Conservation (phyloP, 2,888 invertebrate genomes). For the Adela reaumurella region DNA sequence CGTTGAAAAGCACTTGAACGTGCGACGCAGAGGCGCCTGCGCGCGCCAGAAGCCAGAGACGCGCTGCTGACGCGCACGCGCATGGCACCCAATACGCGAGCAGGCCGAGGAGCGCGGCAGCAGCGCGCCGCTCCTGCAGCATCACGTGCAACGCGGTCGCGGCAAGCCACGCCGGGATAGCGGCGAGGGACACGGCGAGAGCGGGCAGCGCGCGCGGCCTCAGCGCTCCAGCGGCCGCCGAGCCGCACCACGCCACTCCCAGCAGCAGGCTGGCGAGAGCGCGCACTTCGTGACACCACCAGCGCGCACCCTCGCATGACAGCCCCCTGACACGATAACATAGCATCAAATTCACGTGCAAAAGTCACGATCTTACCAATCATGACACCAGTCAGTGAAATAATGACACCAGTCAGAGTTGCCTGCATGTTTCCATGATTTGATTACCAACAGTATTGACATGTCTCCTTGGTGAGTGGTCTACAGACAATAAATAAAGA, state of each 20-base stretch:
- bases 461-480: too few relatives aligned
- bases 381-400: neutral
- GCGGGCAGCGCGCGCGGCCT: conserved; percentile 26
- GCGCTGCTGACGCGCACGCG: conserved; percentile 26
- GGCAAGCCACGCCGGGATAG: conserved; percentile 38
- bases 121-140: conserved; percentile 34
- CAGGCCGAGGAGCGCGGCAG: conserved; percentile 41
- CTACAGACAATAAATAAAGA: too few relatives aligned
- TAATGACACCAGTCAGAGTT: too few relatives aligned
- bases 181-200: conserved; percentile 29
- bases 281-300: conserved; percentile 38
- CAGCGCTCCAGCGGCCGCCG: conserved; percentile 29
- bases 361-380: neutral
- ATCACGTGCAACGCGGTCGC: conserved; percentile 37
- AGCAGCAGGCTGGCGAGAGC: conserved; percentile 31
- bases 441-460: too few relatives aligned
- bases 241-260: conserved; percentile 29
- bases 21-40: conserved; percentile 17
- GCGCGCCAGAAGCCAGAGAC: conserved; percentile 25
- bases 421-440: too few relatives aligned
- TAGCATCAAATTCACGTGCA: too few relatives aligned
- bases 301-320: conserved; percentile 12
- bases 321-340: too few relatives aligned
- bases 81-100: conserved; percentile 43
- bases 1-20: conserved; percentile 32